phyloP scores from a whole-genome alignment of 1,140 invertebrate genomes.

The Aphis craccivora region DNA sequence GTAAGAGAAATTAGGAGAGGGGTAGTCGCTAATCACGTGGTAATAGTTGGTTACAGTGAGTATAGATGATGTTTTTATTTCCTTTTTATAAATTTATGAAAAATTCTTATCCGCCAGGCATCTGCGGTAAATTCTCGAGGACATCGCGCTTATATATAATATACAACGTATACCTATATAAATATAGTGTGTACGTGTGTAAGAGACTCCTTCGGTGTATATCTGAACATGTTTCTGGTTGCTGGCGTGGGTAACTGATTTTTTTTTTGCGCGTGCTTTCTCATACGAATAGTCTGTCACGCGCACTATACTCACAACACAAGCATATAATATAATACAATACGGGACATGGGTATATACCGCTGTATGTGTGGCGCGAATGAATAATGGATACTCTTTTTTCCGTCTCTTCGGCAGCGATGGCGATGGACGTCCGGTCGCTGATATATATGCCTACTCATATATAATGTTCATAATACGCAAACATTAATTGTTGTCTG shows the following conservation, averaged over 20 bases:
- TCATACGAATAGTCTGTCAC: not conserved
- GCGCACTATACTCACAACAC: not conserved
- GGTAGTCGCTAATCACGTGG: not conserved
- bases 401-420: not conserved
- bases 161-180: not conserved
- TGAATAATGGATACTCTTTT: slow-evolving; percentile 42
- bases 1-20: not conserved
- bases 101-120: not conserved
- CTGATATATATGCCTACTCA: not conserved
- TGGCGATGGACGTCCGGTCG: not conserved
- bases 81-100: not conserved
- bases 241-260: slow-evolving; percentile 20
- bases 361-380: not conserved
- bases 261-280: not conserved
- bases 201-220: not conserved
- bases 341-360: not conserved
- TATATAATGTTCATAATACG: not conserved
- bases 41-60: not conserved
- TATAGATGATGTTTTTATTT: not conserved
- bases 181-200: not conserved
- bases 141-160: not conserved
- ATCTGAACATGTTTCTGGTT: not conserved
- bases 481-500: not conserved
- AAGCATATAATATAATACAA: slow-evolving; percentile 25
- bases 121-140: not conserved